These are phyloP conservation scores for Centruroides vittatus DNA, from an alignment of 1,140 invertebrate species.

Conservation along the genomic window DNA sequence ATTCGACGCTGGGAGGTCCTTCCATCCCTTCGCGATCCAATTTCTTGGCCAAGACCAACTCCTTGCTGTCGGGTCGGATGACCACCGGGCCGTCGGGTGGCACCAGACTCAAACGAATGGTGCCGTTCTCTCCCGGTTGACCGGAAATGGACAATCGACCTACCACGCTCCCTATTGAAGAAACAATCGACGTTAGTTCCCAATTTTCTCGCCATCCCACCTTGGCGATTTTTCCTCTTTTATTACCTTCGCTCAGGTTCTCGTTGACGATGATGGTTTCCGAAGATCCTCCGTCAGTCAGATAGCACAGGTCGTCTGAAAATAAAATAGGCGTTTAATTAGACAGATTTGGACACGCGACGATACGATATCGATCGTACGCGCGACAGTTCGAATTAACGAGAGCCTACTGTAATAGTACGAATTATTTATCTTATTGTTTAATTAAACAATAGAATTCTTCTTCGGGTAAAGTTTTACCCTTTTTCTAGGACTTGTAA, in stretches of 20 bases:
- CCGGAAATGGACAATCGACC: conserved; percentile 59
- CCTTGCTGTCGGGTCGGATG: conserved; percentile 58
- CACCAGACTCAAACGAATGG: conserved; percentile 54
- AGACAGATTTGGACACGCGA: too few species aligned
- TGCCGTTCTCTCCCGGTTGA: conserved; percentile 49
- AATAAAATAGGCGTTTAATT: neutral
- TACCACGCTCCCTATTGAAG: conserved; percentile 20
- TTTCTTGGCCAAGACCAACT: conserved; percentile 55
- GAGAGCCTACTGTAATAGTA: too few species aligned
- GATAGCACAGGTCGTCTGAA: conserved; percentile 63
- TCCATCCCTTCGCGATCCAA: conserved; percentile 55
- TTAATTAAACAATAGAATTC: too few species aligned
- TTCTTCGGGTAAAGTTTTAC: too few species aligned
- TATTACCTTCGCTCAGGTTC: conserved; percentile 46
- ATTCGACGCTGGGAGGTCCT: conserved; percentile 17
- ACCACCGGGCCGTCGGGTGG: conserved; percentile 38
- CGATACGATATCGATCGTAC: too few species aligned
- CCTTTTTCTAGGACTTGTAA: too few species aligned
- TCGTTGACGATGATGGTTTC: conserved; percentile 81
- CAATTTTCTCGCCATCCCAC: neutral
- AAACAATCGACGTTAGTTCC: neutral
- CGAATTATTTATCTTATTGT: too few species aligned
- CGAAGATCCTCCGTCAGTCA: conserved; percentile 74
- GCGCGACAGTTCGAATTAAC: too few species aligned
- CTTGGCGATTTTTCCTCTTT: neutral